Base-by-base conservation (phyloP, 2,888 invertebrate genomes). In the Diaphora mendica region DNA sequence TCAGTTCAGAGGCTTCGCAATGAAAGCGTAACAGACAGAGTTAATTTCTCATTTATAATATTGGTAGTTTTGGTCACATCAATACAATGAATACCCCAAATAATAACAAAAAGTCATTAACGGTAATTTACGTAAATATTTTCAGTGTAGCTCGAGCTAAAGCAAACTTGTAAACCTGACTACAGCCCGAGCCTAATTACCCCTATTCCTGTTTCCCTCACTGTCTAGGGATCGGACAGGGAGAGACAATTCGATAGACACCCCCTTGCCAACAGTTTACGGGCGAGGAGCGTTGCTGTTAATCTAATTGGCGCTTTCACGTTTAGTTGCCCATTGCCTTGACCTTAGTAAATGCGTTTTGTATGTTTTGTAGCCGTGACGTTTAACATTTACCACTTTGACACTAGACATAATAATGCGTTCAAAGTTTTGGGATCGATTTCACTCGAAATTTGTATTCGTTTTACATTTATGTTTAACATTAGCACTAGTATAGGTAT, bases 261-360 rank as follows among this genome's bases (percentile, higher is more conserved):
- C 86, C 89, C 90, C 90, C 89, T 84, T 86, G 87, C 86, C 84
- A 84, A 93, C 94, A 94, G 94, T 94, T 94, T 93, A 92, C 93
- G 88, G 86, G 84, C 87, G 87, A 82, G 86, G 90, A 87, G 87
- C 90, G 90, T 88, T 89, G 85, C 89, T 87, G 90, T 90, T 94
- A 94, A 95, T 94, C 94, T 94, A 95, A 94, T 95, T 93, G 93
- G 88, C 92, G 91, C 93, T 91, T 93, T 90, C 91, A 90, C 92
- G 91, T 93, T 90, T 89, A 91, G 91, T 91, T 89, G 82, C 84
- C 79, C 86, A 86, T 91, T 87, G 91, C 93, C 94, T 93, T 95
- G 95, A 94, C 94, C 94, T 95, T 93, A 85, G 88, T 92, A 92
- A 93, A 94, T 94, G 94, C 92, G 91, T 92, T 94, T 93, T 89